Percentiles rank a stretch among this genome's conserved stretches.
phyloP scores from a whole-genome alignment of 2,113 vertebrate species.

The Callithrix jacchus region DNA sequence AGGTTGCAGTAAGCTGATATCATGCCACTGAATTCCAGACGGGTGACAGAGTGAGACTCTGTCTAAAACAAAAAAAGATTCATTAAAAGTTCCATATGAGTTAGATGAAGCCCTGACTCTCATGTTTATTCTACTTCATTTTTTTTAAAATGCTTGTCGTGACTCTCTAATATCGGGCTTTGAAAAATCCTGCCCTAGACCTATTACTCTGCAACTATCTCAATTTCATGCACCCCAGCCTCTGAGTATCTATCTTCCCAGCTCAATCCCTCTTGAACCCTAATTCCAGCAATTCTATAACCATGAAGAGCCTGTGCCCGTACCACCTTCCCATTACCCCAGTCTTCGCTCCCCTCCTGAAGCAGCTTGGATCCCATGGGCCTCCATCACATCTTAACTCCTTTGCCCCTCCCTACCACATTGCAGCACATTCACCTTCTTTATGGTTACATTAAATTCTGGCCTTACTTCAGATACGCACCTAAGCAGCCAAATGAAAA shows the following conservation, averaged over 20 bases:
- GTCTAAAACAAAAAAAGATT: too few relatives aligned
- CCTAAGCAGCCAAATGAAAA: neutral
- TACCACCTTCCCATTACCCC: neutral
- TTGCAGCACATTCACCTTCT: neutral
- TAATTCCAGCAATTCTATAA: neutral
- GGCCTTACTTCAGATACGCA: neutral
- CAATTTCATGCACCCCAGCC: neutral
- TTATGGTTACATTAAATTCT: neutral
- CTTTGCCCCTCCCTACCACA: neutral
- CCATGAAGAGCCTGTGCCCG: neutral
- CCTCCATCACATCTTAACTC: neutral
- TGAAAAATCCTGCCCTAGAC: constrained; percentile 38
- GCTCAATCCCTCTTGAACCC: neutral
- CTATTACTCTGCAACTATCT: neutral
- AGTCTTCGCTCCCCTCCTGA: neutral
- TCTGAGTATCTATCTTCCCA: neutral
- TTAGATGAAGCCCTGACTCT: neutral
- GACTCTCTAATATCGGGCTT: neutral
- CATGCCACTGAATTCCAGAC: too few relatives aligned
- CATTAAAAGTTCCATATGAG: neutral
- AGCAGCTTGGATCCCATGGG: neutral
- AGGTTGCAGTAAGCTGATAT: too few relatives aligned
- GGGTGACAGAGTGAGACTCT: too few relatives aligned
- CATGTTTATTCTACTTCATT: neutral
- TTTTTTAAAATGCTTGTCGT: neutral